Evolutionary conservation across 2,888 invertebrate genomes (phyloP).

Genomic region (Nomada fucata): DNA sequence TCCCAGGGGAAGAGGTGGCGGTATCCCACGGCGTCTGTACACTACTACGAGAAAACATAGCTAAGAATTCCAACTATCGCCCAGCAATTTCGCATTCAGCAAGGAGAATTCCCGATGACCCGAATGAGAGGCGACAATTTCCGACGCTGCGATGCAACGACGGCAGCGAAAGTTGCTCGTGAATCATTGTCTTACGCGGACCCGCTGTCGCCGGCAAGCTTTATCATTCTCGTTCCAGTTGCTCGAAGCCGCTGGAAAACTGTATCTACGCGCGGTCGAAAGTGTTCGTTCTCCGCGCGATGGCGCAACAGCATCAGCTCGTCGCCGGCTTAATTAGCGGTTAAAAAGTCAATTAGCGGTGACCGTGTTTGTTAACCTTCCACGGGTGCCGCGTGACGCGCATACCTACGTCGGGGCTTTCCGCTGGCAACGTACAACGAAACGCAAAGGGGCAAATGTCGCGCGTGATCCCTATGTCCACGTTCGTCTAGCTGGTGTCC

Average conservation of each 20-base stretch:
- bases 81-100: not conserved
- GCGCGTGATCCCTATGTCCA: constrained; percentile 37
- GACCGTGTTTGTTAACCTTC: constrained; percentile 78
- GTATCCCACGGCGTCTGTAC: constrained; percentile 32
- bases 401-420: constrained; percentile 61
- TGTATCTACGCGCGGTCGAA: not conserved
- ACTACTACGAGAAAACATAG: constrained; percentile 4
- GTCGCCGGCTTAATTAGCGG: constrained; percentile 75
- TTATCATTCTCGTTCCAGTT: constrained; percentile 28
- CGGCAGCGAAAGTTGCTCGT: constrained; percentile 33
- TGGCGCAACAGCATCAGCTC: constrained; percentile 63
- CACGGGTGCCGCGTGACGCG: constrained; percentile 69
- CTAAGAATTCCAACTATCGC: not conserved
- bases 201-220: not conserved
- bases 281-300: constrained; percentile 5
- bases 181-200: constrained; percentile 28
- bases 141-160: not conserved
- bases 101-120: not conserved
- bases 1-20: constrained; percentile 7
- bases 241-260: constrained; percentile 13
- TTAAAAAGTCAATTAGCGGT: constrained; percentile 80
- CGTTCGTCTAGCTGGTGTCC: constrained; percentile 8
- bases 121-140: constrained; percentile 8
- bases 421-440: constrained; percentile 42
- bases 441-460: constrained; percentile 61